Evolutionary conservation across 2,888 invertebrate genomes (phyloP).

Genomic region (Reticulitermes lucifugus): DNA sequence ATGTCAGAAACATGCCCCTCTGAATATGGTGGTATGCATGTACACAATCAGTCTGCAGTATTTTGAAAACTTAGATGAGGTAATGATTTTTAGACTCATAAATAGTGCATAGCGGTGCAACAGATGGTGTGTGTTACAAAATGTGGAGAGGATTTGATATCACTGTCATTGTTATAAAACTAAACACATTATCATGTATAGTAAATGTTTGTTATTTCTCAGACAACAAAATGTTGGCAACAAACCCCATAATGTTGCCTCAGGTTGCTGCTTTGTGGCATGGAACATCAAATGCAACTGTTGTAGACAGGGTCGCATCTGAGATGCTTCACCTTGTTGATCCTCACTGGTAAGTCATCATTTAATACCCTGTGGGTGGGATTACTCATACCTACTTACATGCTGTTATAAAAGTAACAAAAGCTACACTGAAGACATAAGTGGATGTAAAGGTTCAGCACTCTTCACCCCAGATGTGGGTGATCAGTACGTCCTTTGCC

Average conservation of each 20-base stretch:
- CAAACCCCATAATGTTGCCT: slow-evolving; percentile 30
- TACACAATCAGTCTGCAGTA: too few species aligned
- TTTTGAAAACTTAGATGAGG: neutral
- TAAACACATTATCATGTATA: neutral
- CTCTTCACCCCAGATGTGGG: too few species aligned
- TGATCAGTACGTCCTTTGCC: too few species aligned
- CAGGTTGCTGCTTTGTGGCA: slow-evolving; percentile 28
- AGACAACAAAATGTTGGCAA: neutral
- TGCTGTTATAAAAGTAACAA: too few species aligned
- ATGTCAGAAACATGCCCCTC: too few species aligned
- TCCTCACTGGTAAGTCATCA: slow-evolving; percentile 64
- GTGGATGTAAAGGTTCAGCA: too few species aligned
- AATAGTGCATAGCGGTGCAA: neutral
- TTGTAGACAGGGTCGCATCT: slow-evolving; percentile 81
- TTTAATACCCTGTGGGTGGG: neutral
- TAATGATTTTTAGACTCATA: neutral
- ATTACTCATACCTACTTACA: too few species aligned
- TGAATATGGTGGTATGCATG: too few species aligned
- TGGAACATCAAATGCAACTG: slow-evolving; percentile 62
- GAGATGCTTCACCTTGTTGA: slow-evolving; percentile 83
- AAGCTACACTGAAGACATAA: too few species aligned
- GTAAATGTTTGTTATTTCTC: too few species aligned
- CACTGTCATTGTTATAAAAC: neutral
- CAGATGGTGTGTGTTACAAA: too few species aligned
- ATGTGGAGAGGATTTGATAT: neutral